Base-by-base conservation (phyloP, 1,140 invertebrate species). In the Achroia grisella region DNA sequence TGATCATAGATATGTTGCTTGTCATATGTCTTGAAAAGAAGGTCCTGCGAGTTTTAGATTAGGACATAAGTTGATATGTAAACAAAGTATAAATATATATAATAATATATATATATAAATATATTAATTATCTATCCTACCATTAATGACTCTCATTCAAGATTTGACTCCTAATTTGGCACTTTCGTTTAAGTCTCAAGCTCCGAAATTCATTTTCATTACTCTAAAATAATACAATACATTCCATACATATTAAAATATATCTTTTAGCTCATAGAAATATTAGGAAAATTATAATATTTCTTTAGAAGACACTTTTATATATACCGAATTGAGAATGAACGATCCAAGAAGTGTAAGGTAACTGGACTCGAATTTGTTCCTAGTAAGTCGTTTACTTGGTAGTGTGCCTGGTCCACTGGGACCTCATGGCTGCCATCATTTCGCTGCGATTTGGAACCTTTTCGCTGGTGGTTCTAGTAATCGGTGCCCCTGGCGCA, bases 351-450 rank as follows among this genome's bases (percentile, higher is more conserved):
- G 44, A 52, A 44, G 29, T 44, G 10, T 52, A 55, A 62, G 62
- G 61, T 65, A 62, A 61, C 62, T 56, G 55, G 56, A 67, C 62
- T 67, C 53, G 46, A 62, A 52, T 49, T 39, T 28, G 13, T 47
- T 48, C 28, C 11, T 11, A 47, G 53, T 6, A 13, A 32, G 45
- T 39, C 28, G 15, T 67, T 82, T 90, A 96, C 80, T 95, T 95
- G 10, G 94, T 95, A 1, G 94, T 96, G 65, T 95, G 94, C 59
- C 94, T 86, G 0, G 93, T 93, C 94, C 94, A 96, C 27, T 91
- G 89, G 0, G 92, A 91, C 43, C 94, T 87, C 43, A 95, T 89
- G 60, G 94, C 92, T n/a, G 90, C 90, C 91, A 95, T 93, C 54
- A 94, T 86, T 69, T 95, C 93, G 69, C 91, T 95, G 30, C 93